phyloP scores from a whole-genome alignment of 2,113 vertebrate species.

The Origma solitaria region DNA sequence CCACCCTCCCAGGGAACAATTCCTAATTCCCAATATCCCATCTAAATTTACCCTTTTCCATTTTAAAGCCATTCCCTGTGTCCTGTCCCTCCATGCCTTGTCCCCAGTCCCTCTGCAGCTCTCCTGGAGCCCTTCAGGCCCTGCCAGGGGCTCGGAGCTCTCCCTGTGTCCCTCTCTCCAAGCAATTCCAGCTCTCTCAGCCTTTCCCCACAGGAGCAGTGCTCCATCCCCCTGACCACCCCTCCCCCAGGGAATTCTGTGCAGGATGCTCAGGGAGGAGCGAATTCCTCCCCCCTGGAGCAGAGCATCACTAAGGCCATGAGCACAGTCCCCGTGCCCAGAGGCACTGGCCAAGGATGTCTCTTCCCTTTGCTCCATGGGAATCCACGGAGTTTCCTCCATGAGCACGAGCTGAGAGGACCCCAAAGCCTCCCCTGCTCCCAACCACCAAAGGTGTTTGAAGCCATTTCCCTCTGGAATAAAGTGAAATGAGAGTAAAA shows the following conservation, averaged over 20 bases:
- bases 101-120: neutral
- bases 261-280: neutral
- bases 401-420: fast-evolving
- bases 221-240: neutral
- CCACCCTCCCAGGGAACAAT: no score
- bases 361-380: neutral
- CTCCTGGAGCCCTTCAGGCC: neutral
- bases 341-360: neutral
- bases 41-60: neutral
- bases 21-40: neutral
- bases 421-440: neutral
- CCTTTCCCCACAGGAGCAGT: neutral
- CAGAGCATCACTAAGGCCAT: neutral
- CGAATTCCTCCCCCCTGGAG: neutral
- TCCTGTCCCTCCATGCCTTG: neutral
- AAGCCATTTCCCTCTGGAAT: neutral
- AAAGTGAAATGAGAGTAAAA: neutral
- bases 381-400: neutral
- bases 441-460: neutral
- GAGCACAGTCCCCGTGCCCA: fast-evolving
- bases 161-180: neutral
- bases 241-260: neutral
- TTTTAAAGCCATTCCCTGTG: neutral
- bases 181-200: neutral
- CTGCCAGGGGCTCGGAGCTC: neutral